Evolutionary conservation across 2,113 vertebrate genomes (phyloP).

Genomic region (Ictalurus punctatus): DNA sequence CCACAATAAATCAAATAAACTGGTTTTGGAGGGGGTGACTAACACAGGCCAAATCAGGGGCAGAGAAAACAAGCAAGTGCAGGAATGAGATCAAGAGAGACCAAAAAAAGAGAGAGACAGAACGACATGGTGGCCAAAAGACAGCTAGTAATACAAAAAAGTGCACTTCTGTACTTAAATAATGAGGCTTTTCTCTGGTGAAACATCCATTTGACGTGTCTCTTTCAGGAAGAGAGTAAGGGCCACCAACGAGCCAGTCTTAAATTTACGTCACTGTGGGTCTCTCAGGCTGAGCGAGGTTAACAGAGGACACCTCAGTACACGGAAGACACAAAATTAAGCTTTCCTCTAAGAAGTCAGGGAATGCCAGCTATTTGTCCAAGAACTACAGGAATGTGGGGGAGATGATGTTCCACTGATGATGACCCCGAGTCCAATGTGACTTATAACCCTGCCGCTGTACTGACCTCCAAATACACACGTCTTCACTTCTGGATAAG

Average conservation of each 20-base stretch:
- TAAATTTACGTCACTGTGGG: slow-evolving; percentile 11
- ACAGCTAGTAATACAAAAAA: slow-evolving; percentile 12
- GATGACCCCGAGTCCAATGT: slow-evolving; percentile 29
- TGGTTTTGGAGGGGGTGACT: slow-evolving; percentile 26
- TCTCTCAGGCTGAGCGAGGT: slow-evolving; percentile 11
- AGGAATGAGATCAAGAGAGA: slow-evolving; percentile 14
- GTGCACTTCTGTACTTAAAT: background rate
- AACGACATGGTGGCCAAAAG: background rate
- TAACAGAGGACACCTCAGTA: slow-evolving; percentile 30
- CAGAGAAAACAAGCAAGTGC: slow-evolving; percentile 58
- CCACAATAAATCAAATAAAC: slow-evolving; percentile 81
- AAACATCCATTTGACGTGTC: background rate
- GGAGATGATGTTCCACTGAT: slow-evolving; percentile 43
- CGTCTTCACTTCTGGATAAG: background rate
- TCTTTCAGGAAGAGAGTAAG: background rate
- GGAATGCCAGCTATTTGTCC: slow-evolving; percentile 49
- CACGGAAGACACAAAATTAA: slow-evolving; percentile 24
- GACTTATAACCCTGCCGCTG: slow-evolving; percentile 18
- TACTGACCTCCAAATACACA: slow-evolving; percentile 15
- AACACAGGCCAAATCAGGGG: slow-evolving; percentile 47
- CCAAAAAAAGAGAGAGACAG: background rate
- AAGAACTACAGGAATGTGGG: slow-evolving; percentile 39
- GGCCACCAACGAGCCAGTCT: slow-evolving; percentile 18
- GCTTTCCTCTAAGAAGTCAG: slow-evolving; percentile 14
- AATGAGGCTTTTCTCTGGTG: background rate